These are phyloP conservation scores for Chlorodrepanis virens DNA, from an alignment of 2,113 vertebrate species.

Conservation along the genomic window DNA sequence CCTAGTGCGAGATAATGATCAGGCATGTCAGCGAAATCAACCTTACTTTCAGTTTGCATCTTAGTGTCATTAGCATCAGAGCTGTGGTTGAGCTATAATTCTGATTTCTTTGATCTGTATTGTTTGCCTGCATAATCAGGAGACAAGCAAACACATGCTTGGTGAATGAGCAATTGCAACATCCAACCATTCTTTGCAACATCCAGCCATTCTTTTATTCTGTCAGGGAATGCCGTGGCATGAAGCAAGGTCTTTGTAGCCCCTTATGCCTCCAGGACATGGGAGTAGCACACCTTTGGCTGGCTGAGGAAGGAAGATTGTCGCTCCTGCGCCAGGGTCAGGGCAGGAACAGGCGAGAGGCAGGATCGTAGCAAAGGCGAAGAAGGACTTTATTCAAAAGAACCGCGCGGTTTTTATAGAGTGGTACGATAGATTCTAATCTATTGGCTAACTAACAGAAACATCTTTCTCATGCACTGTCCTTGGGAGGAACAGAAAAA, in stretches of 20 bases:
- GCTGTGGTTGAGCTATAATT: conserved; percentile 25
- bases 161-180: background rate
- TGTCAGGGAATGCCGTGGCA: accelerated
- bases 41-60: conserved; percentile 36
- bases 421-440: too few relatives aligned
- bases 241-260: background rate
- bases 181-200: accelerated
- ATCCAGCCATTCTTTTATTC: background rate
- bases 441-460: too few relatives aligned
- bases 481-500: too few relatives aligned
- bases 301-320: background rate
- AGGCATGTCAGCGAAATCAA: background rate
- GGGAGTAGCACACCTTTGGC: background rate
- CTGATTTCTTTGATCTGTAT: conserved; percentile 38
- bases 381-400: too few relatives aligned
- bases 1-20: background rate
- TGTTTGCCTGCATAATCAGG: background rate
- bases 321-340: too few relatives aligned
- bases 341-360: too few relatives aligned
- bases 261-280: accelerated
- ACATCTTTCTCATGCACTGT: too few relatives aligned
- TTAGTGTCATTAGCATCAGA: conserved; percentile 17
- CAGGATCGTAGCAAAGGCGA: too few relatives aligned
- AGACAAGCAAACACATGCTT: background rate
- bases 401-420: too few relatives aligned